Conservation (phyloP, 2,888 invertebrate genomes). For the Hydroisotoma schaefferi region DNA sequence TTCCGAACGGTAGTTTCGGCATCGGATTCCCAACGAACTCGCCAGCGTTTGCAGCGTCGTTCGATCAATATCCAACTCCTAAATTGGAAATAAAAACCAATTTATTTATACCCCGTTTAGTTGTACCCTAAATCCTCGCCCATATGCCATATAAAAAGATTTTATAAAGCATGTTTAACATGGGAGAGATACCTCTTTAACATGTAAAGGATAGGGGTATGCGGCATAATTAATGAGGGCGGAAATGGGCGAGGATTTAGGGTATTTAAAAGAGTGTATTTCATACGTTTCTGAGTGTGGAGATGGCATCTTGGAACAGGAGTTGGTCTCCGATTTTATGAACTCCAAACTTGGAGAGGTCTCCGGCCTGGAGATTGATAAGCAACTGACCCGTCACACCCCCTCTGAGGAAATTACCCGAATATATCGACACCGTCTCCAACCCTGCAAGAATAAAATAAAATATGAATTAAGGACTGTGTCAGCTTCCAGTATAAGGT, state of each 20-base stretch:
- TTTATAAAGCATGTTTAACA: no score
- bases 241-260: no score
- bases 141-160: no score
- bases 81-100: not conserved
- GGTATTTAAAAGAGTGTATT: not conserved
- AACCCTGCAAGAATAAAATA: no score
- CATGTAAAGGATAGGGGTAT: no score
- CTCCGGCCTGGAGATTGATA: slow-evolving; percentile 39
- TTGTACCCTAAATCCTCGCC: no score
- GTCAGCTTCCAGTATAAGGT: no score
- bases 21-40: slow-evolving; percentile 36
- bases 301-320: slow-evolving; percentile 40
- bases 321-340: slow-evolving; percentile 43
- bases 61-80: slow-evolving; percentile 41
- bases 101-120: no score
- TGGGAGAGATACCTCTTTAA: no score
- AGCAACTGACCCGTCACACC: slow-evolving; percentile 31
- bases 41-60: slow-evolving; percentile 39
- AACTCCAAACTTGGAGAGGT: slow-evolving; percentile 22
- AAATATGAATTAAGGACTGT: no score
- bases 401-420: not conserved
- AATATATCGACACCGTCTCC: no score
- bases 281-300: slow-evolving; percentile 1
- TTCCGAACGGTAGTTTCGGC: slow-evolving; percentile 41
- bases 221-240: no score